Evolutionary conservation across 2,797 vertebrate species (phyloP).

Genomic region (Cynopterus sphinx): DNA sequence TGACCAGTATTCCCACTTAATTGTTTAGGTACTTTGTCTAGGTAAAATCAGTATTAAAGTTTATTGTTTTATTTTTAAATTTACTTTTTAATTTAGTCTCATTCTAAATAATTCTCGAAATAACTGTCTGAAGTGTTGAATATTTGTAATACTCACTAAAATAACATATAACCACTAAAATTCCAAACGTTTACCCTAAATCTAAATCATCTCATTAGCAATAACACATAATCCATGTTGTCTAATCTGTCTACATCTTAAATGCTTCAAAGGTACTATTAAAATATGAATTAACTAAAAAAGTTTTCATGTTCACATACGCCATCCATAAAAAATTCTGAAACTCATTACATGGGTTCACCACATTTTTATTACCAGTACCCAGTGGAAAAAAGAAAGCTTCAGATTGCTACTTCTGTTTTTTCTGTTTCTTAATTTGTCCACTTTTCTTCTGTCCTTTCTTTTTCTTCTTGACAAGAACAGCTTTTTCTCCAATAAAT

Average conservation of each 20-base stretch:
- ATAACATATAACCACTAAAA: slow-evolving; percentile 2
- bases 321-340: background rate
- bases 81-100: background rate
- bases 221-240: background rate
- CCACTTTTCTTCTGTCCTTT: slow-evolving; percentile 76
- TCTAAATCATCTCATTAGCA: background rate
- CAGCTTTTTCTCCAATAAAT: slow-evolving; percentile 85
- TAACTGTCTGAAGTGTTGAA: background rate
- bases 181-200: background rate
- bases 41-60: background rate
- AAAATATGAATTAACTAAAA: background rate
- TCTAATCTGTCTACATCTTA: background rate
- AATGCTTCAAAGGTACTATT: background rate
- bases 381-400: background rate
- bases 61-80: background rate
- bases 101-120: background rate
- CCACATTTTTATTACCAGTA: slow-evolving; percentile 33
- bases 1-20: background rate
- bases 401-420: slow-evolving; percentile 49
- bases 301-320: background rate
- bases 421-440: slow-evolving; percentile 66
- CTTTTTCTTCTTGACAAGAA: slow-evolving; percentile 65
- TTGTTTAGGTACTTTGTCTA: background rate
- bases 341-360: background rate
- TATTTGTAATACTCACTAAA: background rate